Base-by-base conservation (phyloP, 1,140 invertebrate species). In the Rhysida immarginata region DNA sequence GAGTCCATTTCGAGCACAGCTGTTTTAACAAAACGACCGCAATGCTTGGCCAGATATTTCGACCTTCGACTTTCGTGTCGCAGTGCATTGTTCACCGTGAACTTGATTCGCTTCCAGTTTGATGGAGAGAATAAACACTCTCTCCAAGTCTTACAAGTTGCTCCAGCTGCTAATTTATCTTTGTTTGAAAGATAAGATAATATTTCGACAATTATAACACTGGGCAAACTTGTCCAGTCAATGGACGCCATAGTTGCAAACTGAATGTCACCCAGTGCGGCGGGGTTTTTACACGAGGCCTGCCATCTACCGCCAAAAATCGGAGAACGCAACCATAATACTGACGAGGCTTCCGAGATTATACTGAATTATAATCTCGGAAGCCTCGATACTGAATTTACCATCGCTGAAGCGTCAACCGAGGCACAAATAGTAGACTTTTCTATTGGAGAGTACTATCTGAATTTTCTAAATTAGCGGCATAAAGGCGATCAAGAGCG, bases 191-290 rank as follows among this genome's bases (percentile, higher is more conserved):
- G 60, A 58, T 69, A 66, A 52, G 68, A 68, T 59, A 69, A 63
- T 56, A 72, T 70, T 60, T 71, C 65, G 46, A 71, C 66, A 57
- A 71, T 65, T 51, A 71, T 60, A 49, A 72, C 64, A 61, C 67
- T 69, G 56, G 71, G 71, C 62, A 71, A 63, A 52, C 62, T 58
- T 42, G 44, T 62, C 59, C 61, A 62, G 25, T 53, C 51, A 2
- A 53, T 23, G 29, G 5, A 8, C 29, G 29, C 29, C 29, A 35
- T 35, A n/a, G n/a, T n/a, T n/a, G n/a, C n/a, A n/a, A n/a, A n/a
- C n/a, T n/a, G n/a, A n/a, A n/a, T n/a, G n/a, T n/a, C n/a, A n/a
- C n/a, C n/a, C n/a, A n/a, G n/a, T n/a, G n/a, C n/a, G n/a, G n/a
- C n/a, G n/a, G n/a, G n/a, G n/a, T n/a, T n/a, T n/a, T n/a, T n/a